These are phyloP conservation scores for Acrobasis repandana DNA, from an alignment of 2,888 invertebrate species.

Conservation along the genomic window DNA sequence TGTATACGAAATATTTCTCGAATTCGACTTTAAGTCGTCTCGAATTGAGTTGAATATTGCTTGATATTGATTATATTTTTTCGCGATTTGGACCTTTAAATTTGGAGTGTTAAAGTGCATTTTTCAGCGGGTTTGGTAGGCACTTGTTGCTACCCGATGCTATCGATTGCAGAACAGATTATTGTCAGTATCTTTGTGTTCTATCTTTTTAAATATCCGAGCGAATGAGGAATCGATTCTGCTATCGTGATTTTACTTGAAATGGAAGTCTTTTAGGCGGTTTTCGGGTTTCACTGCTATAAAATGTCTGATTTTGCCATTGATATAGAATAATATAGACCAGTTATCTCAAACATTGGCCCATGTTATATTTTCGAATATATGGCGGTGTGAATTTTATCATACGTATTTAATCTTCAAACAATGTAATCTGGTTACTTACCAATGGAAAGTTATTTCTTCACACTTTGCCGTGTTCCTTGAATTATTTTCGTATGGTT, in stretches of 20 bases:
- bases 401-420: too few species aligned
- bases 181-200: conserved; percentile 23
- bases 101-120: conserved; percentile 20
- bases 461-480: too few species aligned
- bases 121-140: conserved; percentile 24
- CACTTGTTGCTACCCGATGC: conserved; percentile 33
- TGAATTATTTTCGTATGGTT: too few species aligned
- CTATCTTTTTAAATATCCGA: conserved; percentile 26
- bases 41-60: conserved; percentile 3
- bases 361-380: too few species aligned
- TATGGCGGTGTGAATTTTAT: too few species aligned
- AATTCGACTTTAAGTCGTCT: conserved; percentile 15
- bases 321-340: too few species aligned
- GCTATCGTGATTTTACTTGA: not conserved
- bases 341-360: too few species aligned
- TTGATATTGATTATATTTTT: not conserved
- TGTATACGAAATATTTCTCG: conserved; percentile 15
- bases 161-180: conserved; percentile 30
- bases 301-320: not conserved
- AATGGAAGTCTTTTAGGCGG: not conserved
- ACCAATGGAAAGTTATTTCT: too few species aligned
- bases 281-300: not conserved
- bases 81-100: conserved; percentile 20
- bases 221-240: conserved; percentile 13
- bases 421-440: too few species aligned